A percentile compares a stretch with the other conserved stretches of the same genome.
These are phyloP conservation scores for Fragum whitleyi DNA, from an alignment of 2,888 invertebrate genomes.

Conservation along the genomic window DNA sequence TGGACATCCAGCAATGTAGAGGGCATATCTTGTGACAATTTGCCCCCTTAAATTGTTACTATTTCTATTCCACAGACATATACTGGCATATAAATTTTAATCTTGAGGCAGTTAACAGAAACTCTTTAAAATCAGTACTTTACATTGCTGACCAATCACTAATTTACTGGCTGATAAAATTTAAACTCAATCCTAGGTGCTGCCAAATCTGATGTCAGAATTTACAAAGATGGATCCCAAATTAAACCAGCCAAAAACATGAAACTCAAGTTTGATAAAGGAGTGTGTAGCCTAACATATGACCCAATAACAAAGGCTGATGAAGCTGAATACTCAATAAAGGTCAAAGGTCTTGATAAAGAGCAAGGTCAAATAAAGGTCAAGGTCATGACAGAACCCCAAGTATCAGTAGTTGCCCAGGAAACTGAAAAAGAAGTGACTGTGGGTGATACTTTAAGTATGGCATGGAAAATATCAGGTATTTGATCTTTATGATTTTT, in stretches of 20 bases:
- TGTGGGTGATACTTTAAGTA: neutral
- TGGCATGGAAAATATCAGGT: constrained; percentile 22
- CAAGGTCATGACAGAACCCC: constrained; percentile 10
- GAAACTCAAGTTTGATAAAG: constrained; percentile 15
- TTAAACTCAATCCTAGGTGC: constrained; percentile 13
- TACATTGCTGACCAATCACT: no score
- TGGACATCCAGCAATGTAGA: no score
- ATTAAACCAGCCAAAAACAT: constrained; percentile 17
- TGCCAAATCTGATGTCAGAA: neutral
- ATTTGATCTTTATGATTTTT: neutral
- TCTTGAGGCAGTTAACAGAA: no score
- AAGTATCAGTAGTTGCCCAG: constrained; percentile 7
- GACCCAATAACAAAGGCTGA: constrained; percentile 8
- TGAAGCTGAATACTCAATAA: constrained; percentile 15
- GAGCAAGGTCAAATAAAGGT: constrained; percentile 21
- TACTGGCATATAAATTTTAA: no score
- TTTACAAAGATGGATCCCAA: constrained; percentile 21
- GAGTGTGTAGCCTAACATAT: constrained; percentile 8
- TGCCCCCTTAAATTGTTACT: no score
- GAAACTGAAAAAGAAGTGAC: neutral
- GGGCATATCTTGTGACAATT: no score
- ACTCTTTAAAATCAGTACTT: no score
- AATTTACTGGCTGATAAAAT: no score
- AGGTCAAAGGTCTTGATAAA: constrained; percentile 12
- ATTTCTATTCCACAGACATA: no score